These are phyloP conservation scores for Pogonognathellus flavescens DNA, from an alignment of 1,140 invertebrate species.

Conservation along the genomic window DNA sequence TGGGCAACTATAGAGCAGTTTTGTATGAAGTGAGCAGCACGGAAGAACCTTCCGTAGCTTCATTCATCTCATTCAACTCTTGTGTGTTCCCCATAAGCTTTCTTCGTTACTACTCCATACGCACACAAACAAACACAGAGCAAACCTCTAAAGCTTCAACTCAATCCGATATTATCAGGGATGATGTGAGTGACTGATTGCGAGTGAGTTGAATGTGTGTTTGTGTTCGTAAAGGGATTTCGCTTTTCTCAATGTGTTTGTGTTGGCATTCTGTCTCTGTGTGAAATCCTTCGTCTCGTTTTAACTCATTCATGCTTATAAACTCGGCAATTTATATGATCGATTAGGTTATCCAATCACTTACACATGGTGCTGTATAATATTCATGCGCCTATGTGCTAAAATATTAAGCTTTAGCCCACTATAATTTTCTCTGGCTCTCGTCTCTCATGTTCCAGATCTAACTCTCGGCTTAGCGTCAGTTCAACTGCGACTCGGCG, in stretches of 20 bases:
- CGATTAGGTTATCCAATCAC: constrained; percentile 59
- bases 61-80: constrained; percentile 2
- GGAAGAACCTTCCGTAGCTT: neutral
- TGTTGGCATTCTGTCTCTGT: constrained; percentile 14
- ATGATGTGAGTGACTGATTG: constrained; percentile 23
- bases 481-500: constrained; percentile 8
- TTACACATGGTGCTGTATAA: constrained; percentile 55
- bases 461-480: constrained; percentile 29
- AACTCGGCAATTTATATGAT: constrained; percentile 56
- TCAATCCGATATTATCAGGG: constrained; percentile 27
- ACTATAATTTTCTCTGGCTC: constrained; percentile 20
- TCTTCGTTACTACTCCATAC: neutral
- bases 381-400: neutral
- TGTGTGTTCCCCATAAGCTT: neutral
- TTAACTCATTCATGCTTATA: constrained; percentile 53
- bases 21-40: neutral
- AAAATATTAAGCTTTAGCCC: neutral
- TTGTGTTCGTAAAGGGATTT: constrained; percentile 14
- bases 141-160: neutral
- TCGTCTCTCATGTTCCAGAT: neutral
- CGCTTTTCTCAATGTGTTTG: constrained; percentile 38
- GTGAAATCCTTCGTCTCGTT: constrained; percentile 33
- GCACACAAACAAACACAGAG: neutral
- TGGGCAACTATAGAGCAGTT: neutral
- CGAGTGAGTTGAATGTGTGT: neutral